Base-by-base conservation (phyloP, 2,113 vertebrate species). In the Paramormyrops kingsleyae region DNA sequence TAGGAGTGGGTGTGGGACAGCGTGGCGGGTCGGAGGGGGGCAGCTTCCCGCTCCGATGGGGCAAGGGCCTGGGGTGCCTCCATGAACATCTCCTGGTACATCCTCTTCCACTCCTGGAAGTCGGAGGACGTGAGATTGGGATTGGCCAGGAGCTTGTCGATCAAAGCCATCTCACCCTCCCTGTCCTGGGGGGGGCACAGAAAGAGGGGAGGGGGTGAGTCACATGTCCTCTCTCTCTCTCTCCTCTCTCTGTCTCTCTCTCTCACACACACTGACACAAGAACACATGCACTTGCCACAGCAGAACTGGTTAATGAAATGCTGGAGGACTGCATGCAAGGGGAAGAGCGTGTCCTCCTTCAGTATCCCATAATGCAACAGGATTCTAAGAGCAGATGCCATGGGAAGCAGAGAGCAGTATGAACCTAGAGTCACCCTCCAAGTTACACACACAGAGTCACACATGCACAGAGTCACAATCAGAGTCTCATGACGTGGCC, bases 41-140 rank as follows among this genome's bases (percentile, higher is more conserved):
- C n/a, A 4, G 91, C 89, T 96, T 95, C 0, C 96, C 93, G 95
- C 92, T 92, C 95, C 90, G 94, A 90, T 92, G 95, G 95, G 91
- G 97, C 95, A 90, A 94, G 96, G 89, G 96, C 90, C 90, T 93
- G 89, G 3, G 92, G 91, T 90, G 94, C 94, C 94, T 96, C 96
- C 95, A 96, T 94, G 96, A 99, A 99, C 94, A 98, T 95, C 93
- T 99, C 98, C 92, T 97, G 95, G 96, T 99, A 99, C 95, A 96
- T 96, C 95, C 96, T 94, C 93, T 99, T 99, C 98, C 98, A 99
- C 90, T 99, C 97, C 95, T 97, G 97, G 96, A 99, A 99, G 95
- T 98, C 97, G 95, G 97, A 97, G 93, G 98, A 99, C 0, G 98
- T 98, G 95, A 99, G 96, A 92, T 97, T 95, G 94, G 98, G 97